phyloP scores from a whole-genome alignment of 2,113 vertebrate genomes.

The Gambusia affinis region DNA sequence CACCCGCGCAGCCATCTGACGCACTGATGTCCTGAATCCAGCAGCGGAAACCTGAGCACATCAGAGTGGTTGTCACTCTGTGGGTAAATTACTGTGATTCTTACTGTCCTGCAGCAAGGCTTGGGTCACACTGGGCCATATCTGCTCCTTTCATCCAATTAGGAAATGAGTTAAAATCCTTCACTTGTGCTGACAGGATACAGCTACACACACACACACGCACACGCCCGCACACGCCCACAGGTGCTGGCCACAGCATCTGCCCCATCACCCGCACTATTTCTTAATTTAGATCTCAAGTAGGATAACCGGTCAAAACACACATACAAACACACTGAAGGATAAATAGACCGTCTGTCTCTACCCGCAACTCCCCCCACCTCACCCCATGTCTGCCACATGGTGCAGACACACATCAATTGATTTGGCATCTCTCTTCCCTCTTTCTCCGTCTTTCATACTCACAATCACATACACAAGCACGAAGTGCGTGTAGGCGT shows the following conservation, averaged over 20 bases:
- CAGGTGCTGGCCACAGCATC: conserved; percentile 54
- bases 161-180: conserved; percentile 75
- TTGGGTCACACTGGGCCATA: conserved; percentile 60
- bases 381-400: conserved; percentile 66
- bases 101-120: conserved; percentile 67
- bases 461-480: conserved; percentile 49
- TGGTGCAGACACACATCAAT: conserved; percentile 75
- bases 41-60: conserved; percentile 39
- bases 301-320: conserved; percentile 78
- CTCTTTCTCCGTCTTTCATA: conserved; percentile 40
- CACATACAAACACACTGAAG: conserved; percentile 72
- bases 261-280: conserved; percentile 69
- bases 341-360: conserved; percentile 73
- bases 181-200: conserved; percentile 55
- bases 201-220: conserved; percentile 19
- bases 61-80: conserved; percentile 68
- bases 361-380: conserved; percentile 32
- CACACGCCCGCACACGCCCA: conserved; percentile 35
- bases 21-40: conserved; percentile 37
- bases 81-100: conserved; percentile 68
- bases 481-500: conserved; percentile 29
- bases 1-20: conserved; percentile 36
- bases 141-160: conserved; percentile 79
- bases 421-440: conserved; percentile 69
- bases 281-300: conserved; percentile 83